A percentile compares a stretch with the other conserved stretches of the same genome.
Evolutionary conservation across 2,797 vertebrate genomes (phyloP).

Genomic region (Petrocephalus schoutedeni): DNA sequence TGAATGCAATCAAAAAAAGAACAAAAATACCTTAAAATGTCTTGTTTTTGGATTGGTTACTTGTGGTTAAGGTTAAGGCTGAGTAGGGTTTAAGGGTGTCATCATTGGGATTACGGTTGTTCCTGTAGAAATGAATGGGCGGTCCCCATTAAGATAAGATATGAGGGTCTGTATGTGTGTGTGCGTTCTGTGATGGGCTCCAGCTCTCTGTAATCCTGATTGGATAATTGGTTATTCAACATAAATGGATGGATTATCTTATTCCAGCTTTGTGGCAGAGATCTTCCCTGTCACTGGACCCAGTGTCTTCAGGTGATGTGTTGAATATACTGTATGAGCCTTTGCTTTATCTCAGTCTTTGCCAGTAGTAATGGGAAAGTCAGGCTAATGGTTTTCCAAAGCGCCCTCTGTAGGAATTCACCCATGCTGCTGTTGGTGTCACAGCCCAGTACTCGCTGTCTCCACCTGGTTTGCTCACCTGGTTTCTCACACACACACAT

Average conservation of each 20-base stretch:
- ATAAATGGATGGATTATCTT: neutral
- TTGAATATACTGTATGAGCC: neutral
- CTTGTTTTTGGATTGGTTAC: neutral
- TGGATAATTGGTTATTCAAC: neutral
- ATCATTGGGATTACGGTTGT: neutral
- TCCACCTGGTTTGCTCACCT: neutral
- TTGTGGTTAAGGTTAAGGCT: neutral
- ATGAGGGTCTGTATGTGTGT: neutral
- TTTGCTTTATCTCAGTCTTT: neutral
- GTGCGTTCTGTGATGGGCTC: neutral
- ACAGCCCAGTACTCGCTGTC: neutral
- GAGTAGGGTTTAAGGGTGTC: neutral
- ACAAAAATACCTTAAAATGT: neutral
- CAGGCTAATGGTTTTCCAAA: neutral
- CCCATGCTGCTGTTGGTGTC: neutral
- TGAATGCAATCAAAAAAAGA: neutral
- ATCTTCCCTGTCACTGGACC: neutral
- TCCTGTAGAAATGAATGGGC: neutral
- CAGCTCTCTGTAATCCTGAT: neutral
- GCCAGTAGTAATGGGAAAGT: neutral
- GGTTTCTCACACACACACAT: neutral
- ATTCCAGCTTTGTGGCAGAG: neutral
- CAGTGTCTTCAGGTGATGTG: neutral
- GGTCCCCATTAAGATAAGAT: too few species aligned
- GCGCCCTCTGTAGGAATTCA: neutral